These are phyloP conservation scores for Drosophila seclusa DNA, from an alignment of 2,888 invertebrate species.

Conservation along the genomic window DNA sequence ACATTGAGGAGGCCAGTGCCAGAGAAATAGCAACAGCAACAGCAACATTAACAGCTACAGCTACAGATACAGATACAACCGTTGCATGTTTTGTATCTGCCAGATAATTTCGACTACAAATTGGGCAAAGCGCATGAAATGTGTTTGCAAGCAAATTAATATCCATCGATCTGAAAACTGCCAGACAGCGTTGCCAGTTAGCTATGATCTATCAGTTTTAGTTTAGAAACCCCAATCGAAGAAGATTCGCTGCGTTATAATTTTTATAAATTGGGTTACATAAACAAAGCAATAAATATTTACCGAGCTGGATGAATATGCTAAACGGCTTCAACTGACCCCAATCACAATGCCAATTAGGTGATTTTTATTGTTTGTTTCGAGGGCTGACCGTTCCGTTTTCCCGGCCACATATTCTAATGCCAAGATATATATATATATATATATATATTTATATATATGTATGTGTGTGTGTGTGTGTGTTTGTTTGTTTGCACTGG, in stretches of 20 bases:
- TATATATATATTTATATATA: background rate
- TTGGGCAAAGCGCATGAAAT: slow-evolving; percentile 71
- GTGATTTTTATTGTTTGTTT: slow-evolving; percentile 33
- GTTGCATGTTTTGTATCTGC: slow-evolving; percentile 52
- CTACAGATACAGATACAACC: slow-evolving; percentile 10
- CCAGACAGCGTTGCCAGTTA: slow-evolving; percentile 48
- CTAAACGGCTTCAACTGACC: slow-evolving; percentile 25
- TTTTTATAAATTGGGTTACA: slow-evolving; percentile 67
- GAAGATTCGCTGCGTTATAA: slow-evolving; percentile 50
- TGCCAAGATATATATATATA: slow-evolving; percentile 44
- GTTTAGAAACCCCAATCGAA: slow-evolving; percentile 5
- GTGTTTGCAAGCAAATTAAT: slow-evolving; percentile 79
- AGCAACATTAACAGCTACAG: slow-evolving; percentile 11
- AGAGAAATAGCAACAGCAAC: slow-evolving; percentile 10
- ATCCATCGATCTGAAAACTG: slow-evolving; percentile 75
- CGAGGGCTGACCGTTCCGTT: slow-evolving; percentile 41
- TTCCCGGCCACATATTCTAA: slow-evolving; percentile 48
- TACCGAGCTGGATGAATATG: slow-evolving; percentile 50
- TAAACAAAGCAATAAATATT: slow-evolving; percentile 72
- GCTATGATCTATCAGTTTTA: slow-evolving; percentile 54
- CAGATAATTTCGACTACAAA: slow-evolving; percentile 60
- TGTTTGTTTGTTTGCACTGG: slow-evolving; percentile 26
- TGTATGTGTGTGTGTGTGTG: background rate
- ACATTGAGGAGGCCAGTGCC: slow-evolving; percentile 57
- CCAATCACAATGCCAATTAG: slow-evolving; percentile 41